Conservation (phyloP, 2,797 vertebrate genomes). For the Phrynocephalus vlangalii region DNA sequence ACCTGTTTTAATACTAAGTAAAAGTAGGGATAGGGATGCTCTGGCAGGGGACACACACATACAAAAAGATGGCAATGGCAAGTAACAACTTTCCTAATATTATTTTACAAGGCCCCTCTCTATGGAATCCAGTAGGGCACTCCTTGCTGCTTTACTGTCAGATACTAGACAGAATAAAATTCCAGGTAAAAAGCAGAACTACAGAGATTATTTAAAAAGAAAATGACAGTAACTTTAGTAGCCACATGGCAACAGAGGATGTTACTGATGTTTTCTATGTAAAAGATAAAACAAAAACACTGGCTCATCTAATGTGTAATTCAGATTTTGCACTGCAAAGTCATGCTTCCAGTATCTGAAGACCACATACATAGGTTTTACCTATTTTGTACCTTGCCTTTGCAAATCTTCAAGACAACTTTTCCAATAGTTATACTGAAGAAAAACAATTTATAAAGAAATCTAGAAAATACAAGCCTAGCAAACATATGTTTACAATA, state of each 20-base stretch:
- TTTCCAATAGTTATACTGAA: slow-evolving; percentile 68
- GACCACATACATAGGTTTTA: slow-evolving; percentile 26
- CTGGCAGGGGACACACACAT: slow-evolving; percentile 8
- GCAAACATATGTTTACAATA: slow-evolving; percentile 61
- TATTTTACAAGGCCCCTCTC: slow-evolving; percentile 29
- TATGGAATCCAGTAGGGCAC: neutral
- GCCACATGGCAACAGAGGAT: slow-evolving; percentile 33
- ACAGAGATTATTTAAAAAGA: slow-evolving; percentile 50
- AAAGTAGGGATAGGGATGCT: neutral
- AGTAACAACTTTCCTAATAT: slow-evolving; percentile 11
- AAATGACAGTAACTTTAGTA: slow-evolving; percentile 39
- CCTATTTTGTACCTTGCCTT: slow-evolving; percentile 75
- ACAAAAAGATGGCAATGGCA: slow-evolving; percentile 7
- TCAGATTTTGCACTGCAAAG: slow-evolving; percentile 41
- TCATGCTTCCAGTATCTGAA: slow-evolving; percentile 52
- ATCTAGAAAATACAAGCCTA: slow-evolving; percentile 61
- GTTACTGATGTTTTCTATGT: slow-evolving; percentile 14
- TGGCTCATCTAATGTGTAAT: slow-evolving; percentile 27
- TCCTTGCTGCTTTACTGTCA: slow-evolving; percentile 35
- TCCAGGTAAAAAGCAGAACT: slow-evolving; percentile 32
- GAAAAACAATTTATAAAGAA: slow-evolving; percentile 64
- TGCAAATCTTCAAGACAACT: slow-evolving; percentile 71
- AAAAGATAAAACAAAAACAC: slow-evolving; percentile 11
- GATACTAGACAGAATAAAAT: slow-evolving; percentile 31
- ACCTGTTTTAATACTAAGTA: slow-evolving; percentile 33